Percentiles rank a stretch among this genome's conserved stretches.
Conservation (phyloP, 2,797 vertebrate species). For the Thripadectes ignobilis region DNA sequence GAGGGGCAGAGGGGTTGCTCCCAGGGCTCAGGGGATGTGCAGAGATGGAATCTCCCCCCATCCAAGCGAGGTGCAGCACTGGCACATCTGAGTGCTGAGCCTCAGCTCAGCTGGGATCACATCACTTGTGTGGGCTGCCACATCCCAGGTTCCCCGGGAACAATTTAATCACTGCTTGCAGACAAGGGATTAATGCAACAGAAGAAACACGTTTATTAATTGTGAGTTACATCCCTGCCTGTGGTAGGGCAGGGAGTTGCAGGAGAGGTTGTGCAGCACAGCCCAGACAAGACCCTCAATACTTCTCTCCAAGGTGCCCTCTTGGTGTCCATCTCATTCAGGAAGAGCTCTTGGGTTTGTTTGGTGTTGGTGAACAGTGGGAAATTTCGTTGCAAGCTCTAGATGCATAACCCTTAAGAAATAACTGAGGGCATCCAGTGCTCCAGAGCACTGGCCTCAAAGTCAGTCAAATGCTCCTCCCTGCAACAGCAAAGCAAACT, state of each 20-base stretch:
- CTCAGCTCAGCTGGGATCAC: neutral
- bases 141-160: neutral
- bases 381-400: neutral
- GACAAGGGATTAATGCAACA: neutral
- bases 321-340: fast-evolving
- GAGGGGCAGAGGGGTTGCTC: neutral
- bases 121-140: neutral
- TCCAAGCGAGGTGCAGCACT: fast-evolving
- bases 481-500: neutral
- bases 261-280: neutral
- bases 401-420: neutral
- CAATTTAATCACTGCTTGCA: neutral
- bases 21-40: fast-evolving
- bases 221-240: neutral
- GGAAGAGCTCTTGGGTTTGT: neutral
- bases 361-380: neutral
- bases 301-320: neutral
- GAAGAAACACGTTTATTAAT: neutral
- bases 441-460: neutral
- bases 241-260: neutral
- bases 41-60: neutral
- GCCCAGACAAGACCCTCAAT: fast-evolving
- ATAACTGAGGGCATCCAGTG: neutral
- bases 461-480: neutral
- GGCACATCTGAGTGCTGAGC: neutral